Evolutionary conservation across 1,140 invertebrate genomes (phyloP).

Genomic region (Nasonia giraulti): DNA sequence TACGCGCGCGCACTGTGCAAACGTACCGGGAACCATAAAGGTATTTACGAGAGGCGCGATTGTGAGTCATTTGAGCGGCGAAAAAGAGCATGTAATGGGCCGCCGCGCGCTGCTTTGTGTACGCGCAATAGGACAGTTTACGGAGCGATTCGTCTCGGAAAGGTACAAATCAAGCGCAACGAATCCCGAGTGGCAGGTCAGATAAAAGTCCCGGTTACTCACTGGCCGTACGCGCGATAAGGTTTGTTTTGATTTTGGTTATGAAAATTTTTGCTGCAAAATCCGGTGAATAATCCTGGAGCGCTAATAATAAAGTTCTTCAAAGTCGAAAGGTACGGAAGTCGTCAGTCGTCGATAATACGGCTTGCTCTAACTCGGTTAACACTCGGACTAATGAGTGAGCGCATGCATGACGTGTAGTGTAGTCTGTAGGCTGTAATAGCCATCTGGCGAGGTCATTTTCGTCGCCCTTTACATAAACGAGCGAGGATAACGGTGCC

Average conservation of each 20-base stretch:
- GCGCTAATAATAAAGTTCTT: constrained; percentile 7
- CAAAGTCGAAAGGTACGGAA: neutral
- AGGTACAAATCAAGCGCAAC: neutral
- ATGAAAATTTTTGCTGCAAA: too few relatives aligned
- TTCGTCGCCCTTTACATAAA: constrained; percentile 22
- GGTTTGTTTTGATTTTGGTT: neutral
- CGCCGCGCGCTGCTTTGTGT: too few relatives aligned
- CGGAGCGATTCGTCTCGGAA: neutral
- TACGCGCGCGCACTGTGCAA: neutral
- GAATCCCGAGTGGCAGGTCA: neutral
- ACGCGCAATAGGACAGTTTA: neutral
- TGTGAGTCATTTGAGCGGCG: constrained; percentile 15
- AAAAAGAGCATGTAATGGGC: neutral
- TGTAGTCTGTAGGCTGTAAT: too few relatives aligned
- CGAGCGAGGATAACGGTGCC: neutral
- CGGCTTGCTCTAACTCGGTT: neutral
- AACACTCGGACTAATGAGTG: constrained; percentile 16
- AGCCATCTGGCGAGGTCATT: neutral
- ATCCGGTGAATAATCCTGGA: too few relatives aligned
- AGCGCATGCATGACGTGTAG: neutral
- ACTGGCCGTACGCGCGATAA: neutral
- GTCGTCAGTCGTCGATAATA: constrained; percentile 22
- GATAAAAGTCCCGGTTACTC: neutral
- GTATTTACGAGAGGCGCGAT: constrained; percentile 33
- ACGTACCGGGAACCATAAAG: constrained; percentile 30